Percentiles rank a stretch among this genome's conserved stretches.
Conservation (phyloP, 2,797 vertebrate genomes). For the Sarcoramphus papa region DNA sequence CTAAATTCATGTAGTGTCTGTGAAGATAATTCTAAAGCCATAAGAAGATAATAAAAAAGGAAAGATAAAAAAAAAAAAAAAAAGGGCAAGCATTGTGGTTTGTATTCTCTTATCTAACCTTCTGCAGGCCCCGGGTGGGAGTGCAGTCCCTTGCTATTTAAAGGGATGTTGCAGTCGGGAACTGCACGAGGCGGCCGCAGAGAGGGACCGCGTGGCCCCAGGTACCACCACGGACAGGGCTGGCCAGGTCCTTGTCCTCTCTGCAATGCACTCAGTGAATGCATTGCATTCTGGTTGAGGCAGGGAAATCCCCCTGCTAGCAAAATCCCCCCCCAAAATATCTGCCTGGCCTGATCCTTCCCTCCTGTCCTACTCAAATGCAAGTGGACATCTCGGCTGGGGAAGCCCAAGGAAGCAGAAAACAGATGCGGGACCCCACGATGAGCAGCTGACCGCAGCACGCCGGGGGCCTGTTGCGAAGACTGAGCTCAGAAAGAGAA, state of each 20-base stretch:
- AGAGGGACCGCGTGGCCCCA: neutral
- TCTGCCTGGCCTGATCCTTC: neutral
- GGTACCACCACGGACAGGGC: neutral
- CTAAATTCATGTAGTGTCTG: slow-evolving; percentile 75
- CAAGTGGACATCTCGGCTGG: neutral
- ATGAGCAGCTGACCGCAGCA: neutral
- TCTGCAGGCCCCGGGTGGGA: slow-evolving; percentile 66
- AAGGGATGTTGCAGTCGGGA: slow-evolving; percentile 20
- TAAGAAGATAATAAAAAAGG: slow-evolving; percentile 74
- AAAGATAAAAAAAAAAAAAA: slow-evolving; percentile 40
- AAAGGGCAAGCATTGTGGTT: slow-evolving; percentile 34
- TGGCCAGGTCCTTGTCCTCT: neutral
- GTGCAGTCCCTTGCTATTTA: slow-evolving; percentile 24
- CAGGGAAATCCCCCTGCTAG: neutral
- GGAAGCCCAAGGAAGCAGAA: neutral
- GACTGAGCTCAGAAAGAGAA: neutral
- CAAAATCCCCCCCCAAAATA: neutral
- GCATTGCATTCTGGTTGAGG: neutral
- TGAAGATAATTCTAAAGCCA: slow-evolving; percentile 78
- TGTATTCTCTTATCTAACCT: slow-evolving; percentile 71
- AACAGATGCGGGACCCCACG: rapidly evolving
- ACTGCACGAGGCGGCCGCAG: neutral
- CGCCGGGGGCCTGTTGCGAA: rapidly evolving
- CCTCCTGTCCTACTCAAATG: rapidly evolving
- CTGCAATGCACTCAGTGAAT: neutral